These are phyloP conservation scores for Rhynchotus rufescens DNA, from an alignment of 2,797 vertebrate genomes.

Conservation along the genomic window DNA sequence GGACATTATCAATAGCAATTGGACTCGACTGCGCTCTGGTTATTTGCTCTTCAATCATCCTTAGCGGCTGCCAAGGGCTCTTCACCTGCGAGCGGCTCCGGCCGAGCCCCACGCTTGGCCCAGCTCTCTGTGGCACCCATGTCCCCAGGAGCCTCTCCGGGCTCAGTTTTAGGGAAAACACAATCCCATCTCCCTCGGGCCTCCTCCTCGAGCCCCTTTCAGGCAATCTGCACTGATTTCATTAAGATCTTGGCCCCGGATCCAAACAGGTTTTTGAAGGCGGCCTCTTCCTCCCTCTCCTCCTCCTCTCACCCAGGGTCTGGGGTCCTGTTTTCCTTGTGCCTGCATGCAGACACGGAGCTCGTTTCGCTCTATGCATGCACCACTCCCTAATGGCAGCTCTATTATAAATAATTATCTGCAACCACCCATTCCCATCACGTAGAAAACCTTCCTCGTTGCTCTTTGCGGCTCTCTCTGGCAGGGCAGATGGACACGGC, in stretches of 20 bases:
- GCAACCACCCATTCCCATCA: no score
- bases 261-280: no score
- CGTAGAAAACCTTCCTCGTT: background rate
- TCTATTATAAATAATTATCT: no score
- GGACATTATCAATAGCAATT: slow-evolving; percentile 86
- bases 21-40: slow-evolving; percentile 64
- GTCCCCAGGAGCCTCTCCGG: background rate
- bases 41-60: slow-evolving; percentile 8
- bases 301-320: no score
- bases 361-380: no score
- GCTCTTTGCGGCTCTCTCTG: background rate
- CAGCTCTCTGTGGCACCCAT: background rate
- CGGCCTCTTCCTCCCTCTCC: no score
- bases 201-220: background rate
- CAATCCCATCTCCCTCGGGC: background rate
- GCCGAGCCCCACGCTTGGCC: background rate
- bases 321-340: no score
- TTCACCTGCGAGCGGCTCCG: background rate
- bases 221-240: no score
- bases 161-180: no score
- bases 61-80: background rate
- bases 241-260: background rate
- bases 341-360: no score
- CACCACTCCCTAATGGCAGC: background rate
- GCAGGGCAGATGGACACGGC: no score